Evolutionary conservation across 2,113 vertebrate species (phyloP), one percentile per base, ranked within the genome.

Genomic region (Tichodroma muraria): DNA sequence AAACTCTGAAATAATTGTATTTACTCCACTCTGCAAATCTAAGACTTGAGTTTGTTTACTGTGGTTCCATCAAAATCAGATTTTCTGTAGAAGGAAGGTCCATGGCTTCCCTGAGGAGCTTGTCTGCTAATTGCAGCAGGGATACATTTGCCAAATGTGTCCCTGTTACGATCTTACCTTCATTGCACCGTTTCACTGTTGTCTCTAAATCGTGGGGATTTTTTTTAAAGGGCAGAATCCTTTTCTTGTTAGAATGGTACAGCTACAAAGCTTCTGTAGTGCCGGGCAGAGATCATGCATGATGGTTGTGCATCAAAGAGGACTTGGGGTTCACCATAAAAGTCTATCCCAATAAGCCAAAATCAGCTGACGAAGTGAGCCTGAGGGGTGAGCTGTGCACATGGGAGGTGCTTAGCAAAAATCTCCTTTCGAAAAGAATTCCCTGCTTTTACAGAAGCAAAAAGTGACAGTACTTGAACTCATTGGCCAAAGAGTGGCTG

Each of bases 211-310:
- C 27, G 44, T 22, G 85, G 50, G 59, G 68, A n/a, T 27, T 49
- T 37, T 38, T 89, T 76, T 80, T 13, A 60, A 90, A 77, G 17
- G 69, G 16, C 16, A 53, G 49, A 45, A 5, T 21, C 30, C 57
- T 87, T 82, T 80, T 77, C 21, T 50, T 60, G 24, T 52, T 68
- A 47, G 24, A 28, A 33, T 35, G 13, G 30, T 21, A 44, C 38
- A 21, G 5, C 4, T 47, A 45, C 60, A 88, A 79, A 85, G 2
- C 8, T 87, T 89, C 68, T 59, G n/a, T 25, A 50, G 56, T 23
- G 25, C 64, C 63, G 21, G 13, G 31, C 33, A 87, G 42, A 28
- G 40, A 65, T 53, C 31, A 53, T 0, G 0, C 31, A 53, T 0
- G 0, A 12, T 37, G n/a, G 19, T 45, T 54, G 37, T 42, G 5